Conservation (phyloP, 2,113 vertebrate genomes). For the Hyla sarda region DNA sequence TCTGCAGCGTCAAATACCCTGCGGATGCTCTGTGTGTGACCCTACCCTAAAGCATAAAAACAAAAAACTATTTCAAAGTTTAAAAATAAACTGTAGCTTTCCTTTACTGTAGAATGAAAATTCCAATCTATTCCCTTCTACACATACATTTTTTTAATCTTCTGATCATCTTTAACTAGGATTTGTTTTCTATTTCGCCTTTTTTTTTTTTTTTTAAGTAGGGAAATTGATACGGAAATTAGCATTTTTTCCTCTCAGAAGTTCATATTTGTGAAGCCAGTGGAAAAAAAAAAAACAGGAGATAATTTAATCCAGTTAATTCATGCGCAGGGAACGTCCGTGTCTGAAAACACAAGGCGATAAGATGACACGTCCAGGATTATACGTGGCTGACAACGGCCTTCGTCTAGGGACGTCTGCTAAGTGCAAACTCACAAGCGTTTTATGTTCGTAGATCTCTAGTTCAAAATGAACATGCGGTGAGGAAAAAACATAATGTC, state of each 20-base stretch:
- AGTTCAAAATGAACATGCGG: constrained; percentile 26
- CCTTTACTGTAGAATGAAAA: too few species aligned
- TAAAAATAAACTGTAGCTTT: too few species aligned
- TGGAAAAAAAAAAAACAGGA: constrained; percentile 25
- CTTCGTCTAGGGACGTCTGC: neutral
- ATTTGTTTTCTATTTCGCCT: neutral
- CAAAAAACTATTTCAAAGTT: too few species aligned
- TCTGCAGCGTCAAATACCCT: too few species aligned
- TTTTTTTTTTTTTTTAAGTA: neutral
- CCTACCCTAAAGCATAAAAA: too few species aligned
- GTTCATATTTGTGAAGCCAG: neutral
- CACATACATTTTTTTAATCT: neutral
- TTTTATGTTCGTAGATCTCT: constrained; percentile 24
- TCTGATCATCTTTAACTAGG: neutral
- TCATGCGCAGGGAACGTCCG: constrained; percentile 13
- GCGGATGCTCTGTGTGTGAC: too few species aligned
- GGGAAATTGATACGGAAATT: constrained; percentile 6
- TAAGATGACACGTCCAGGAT: constrained; percentile 44
- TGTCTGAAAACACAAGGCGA: constrained; percentile 7
- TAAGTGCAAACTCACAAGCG: neutral
- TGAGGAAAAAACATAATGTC: neutral
- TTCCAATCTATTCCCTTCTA: neutral
- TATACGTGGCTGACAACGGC: neutral
- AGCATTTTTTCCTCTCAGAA: neutral
- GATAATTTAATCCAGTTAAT: constrained; percentile 27